A percentile compares a stretch with the other conserved stretches of the same genome.
These are phyloP conservation scores for Polyommatus icarus DNA, from an alignment of 2,888 invertebrate genomes.

Conservation along the genomic window DNA sequence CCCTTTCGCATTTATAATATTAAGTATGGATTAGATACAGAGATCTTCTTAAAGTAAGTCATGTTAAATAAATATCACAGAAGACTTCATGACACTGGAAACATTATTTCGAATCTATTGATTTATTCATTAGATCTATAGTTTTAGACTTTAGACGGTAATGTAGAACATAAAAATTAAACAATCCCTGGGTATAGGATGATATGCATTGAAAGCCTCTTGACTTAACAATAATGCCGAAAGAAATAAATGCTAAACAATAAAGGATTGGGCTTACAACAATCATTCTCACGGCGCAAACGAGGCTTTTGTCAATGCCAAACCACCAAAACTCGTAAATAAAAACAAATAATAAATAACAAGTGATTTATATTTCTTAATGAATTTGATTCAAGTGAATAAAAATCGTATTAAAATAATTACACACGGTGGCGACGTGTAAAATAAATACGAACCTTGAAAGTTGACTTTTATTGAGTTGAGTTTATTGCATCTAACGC, in stretches of 20 bases:
- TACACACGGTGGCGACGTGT: neutral
- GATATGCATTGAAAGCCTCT: neutral
- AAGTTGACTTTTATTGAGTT: neutral
- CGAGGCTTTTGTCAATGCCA: neutral
- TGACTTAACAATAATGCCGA: neutral
- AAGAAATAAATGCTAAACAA: neutral
- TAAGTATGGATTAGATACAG: too few species aligned
- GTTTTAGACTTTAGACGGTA: too few species aligned
- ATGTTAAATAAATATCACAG: too few species aligned
- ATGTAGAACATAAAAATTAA: too few species aligned
- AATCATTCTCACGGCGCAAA: conserved; percentile 3
- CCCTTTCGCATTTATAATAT: too few species aligned
- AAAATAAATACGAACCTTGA: neutral
- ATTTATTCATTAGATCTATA: too few species aligned
- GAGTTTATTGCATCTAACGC: neutral
- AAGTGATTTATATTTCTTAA: conserved; percentile 17
- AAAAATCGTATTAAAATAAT: conserved; percentile 4
- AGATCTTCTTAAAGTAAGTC: too few species aligned
- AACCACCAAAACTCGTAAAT: neutral
- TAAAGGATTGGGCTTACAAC: neutral
- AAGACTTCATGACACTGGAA: too few species aligned
- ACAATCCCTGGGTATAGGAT: neutral
- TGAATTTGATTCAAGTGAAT: conserved; percentile 19
- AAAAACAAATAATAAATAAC: conserved; percentile 11
- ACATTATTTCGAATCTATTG: too few species aligned